phyloP scores from a whole-genome alignment of 2,113 vertebrate genomes.

The Oenanthe melanoleuca region DNA sequence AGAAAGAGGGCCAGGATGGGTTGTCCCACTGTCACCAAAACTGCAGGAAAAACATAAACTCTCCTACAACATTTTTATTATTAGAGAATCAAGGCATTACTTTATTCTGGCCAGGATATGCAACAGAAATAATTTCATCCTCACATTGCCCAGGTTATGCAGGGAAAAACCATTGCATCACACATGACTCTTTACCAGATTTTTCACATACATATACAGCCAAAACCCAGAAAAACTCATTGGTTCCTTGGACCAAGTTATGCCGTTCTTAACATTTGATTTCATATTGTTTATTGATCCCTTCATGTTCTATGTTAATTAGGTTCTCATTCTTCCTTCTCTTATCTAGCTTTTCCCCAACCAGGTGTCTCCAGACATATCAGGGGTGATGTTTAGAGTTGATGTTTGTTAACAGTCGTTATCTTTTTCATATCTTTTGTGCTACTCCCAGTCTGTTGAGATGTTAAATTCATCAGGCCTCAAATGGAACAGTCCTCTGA shows the following conservation, averaged over 20 bases:
- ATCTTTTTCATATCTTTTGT: not conserved
- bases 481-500: not conserved
- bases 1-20: not conserved
- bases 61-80: not conserved
- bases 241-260: not conserved
- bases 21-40: not conserved
- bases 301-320: accelerated
- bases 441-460: not conserved
- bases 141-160: not conserved
- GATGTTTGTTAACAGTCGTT: not conserved
- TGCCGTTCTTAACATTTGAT: not conserved
- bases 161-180: not conserved
- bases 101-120: not conserved
- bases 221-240: not conserved
- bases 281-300: not conserved
- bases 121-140: not conserved
- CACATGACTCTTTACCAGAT: not conserved
- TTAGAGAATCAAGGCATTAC: not conserved
- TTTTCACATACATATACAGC: not conserved
- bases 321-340: not conserved
- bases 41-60: not conserved
- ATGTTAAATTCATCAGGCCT: not conserved
- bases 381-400: not conserved
- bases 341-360: not conserved
- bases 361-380: not conserved